Percentiles rank a stretch among this genome's conserved stretches.
Evolutionary conservation across 2,888 invertebrate species (phyloP).

Genomic region (Phasia obesa): DNA sequence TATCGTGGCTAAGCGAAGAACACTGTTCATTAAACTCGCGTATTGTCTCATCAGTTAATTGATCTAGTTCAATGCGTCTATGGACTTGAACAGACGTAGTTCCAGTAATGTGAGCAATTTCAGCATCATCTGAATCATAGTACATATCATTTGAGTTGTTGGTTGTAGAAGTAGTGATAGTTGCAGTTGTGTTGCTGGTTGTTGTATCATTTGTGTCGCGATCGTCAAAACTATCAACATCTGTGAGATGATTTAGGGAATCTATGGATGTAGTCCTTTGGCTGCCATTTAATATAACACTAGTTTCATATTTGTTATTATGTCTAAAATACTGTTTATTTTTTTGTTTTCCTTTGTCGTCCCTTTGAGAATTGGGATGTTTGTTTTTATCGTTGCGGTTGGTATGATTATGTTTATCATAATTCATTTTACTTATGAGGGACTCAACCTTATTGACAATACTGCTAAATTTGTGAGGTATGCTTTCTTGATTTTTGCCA

Average conservation of each 20-base stretch:
- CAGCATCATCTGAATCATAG: conserved; percentile 87
- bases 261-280: conserved; percentile 84
- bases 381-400: conserved; percentile 24
- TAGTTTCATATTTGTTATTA: conserved; percentile 21
- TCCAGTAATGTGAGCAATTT: conserved; percentile 84
- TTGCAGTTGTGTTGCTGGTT: conserved; percentile 31
- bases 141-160: conserved; percentile 82
- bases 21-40: conserved; percentile 79
- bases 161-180: not conserved
- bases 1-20: conserved; percentile 79
- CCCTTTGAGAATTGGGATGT: conserved; percentile 16
- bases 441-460: conserved; percentile 81
- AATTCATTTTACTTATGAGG: conserved; percentile 79
- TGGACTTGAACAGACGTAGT: conserved; percentile 80
- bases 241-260: conserved; percentile 87
- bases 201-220: conserved; percentile 81
- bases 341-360: conserved; percentile 45
- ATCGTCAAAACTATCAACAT: conserved; percentile 83
- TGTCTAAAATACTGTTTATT: conserved; percentile 1
- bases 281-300: not conserved
- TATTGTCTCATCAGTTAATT: conserved; percentile 80
- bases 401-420: conserved; percentile 74
- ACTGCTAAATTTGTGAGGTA: conserved; percentile 78
- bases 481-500: conserved; percentile 48
- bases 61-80: conserved; percentile 80